Evolutionary conservation across 1,140 invertebrate genomes (phyloP), one percentile per base, ranked within the genome.

Genomic region (Oedothorax gibbosus): DNA sequence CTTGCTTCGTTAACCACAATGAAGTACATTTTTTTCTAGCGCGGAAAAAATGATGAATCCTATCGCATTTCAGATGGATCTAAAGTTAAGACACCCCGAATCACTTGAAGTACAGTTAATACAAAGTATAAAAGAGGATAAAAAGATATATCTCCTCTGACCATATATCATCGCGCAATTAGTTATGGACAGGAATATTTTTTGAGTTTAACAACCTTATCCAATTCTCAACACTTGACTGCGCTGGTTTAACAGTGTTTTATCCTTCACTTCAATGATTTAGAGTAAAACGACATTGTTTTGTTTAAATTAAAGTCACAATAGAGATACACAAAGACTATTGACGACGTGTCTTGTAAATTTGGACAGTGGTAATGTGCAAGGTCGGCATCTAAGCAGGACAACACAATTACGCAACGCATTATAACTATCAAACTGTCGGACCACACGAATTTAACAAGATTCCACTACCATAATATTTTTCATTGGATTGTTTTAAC

Each of bases 1-100:
- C 71, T 71, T 81, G 66, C 66, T 81, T 81, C 78, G 78, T 81
- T 81, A 81, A 81, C 78, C 49, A 62, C 51, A 68, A 71, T 81
- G 78, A 81, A 53, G 51, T 71, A 71, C 35, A 35, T 35, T 35
- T 35, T 35, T 35, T 35, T 35, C 35, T 11, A 49, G 66, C 54
- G 6, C n/a, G 15, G 21, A 8, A 60, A 71, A 81, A 68, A 80
- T 57, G 60, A 20, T 10, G 15, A 57, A 18, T 15, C 64, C 49
- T 81, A 66, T 81, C 64, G 14, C 54, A 57, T 81, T 81, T 71
- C 78, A 51, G n/a, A 71, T 49, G 66, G 53, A 50, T 60, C 66
- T 21, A 81, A 20, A 53, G 50, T 50, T 50, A 81, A 15, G 56
- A 57, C 62, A 66, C 14, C 50, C 53, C 78, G 69, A 57, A 81